Base-by-base conservation (phyloP, 2,797 vertebrate species). In the Atherinosoma microstoma region DNA sequence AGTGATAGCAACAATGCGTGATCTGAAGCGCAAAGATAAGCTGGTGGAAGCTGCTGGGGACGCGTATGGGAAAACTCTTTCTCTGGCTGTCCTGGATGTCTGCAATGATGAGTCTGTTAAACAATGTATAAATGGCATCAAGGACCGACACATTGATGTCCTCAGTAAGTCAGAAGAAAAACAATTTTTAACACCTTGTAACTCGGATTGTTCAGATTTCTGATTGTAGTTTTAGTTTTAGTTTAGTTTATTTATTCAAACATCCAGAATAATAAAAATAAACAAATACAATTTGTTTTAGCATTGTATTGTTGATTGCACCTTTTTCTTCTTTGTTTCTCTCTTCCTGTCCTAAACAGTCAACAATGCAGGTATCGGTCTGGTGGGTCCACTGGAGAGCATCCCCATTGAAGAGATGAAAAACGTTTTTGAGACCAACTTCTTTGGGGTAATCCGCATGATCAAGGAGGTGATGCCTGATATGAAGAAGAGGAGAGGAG, bases 391-490 rank as follows among this genome's bases (percentile, higher is more conserved):
- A 0, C 10, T 95, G 68, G 95, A 96, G 84, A 94, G 93, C 84
- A 94, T 95, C 80, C 89, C 93, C 62, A 91, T 96, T 22, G 92
- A 94, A 0, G 94, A 94, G 73, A 95, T 96, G 95, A 93, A 94
- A 88, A 91, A 71, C 38, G 92, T 96, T 61, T 95, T 92, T 79
- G 94, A 96, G 86, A 95, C 95, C 71, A 94, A 96, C 63, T 94
- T 97, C 90, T 96, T 95, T 0, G 95, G 95, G 1, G 94, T 91
- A 57, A 93, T 93, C 49, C 93, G 96, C 51, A 93, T 95, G 92
- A 93, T 95, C 81, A 95, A 96, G 89, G 94, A 96, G 83, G 94
- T 96, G 80, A 93, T 96, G 90, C 96, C 95, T 0, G 95, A 95
- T 58, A 96, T 96, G 95, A 97, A 97, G 91, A 90, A 71, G 3